phyloP scores from a whole-genome alignment of 1,140 invertebrate genomes.

The Drosophila lini region DNA sequence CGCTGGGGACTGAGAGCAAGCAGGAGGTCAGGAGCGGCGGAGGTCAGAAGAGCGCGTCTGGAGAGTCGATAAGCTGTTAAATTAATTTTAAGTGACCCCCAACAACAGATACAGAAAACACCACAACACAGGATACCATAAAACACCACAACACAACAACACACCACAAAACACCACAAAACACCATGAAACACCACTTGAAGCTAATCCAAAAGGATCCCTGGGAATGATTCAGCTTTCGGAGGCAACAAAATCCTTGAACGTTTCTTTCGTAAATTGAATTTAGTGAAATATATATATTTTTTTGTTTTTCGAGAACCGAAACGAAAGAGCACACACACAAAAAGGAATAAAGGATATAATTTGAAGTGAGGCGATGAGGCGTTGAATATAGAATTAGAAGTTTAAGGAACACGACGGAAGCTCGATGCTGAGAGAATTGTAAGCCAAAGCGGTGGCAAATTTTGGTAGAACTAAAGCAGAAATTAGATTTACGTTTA shows the following conservation, averaged over 20 bases:
- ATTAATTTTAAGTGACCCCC: slow-evolving; percentile 61
- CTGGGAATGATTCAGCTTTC: slow-evolving; percentile 18
- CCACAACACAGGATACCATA: slow-evolving; percentile 6
- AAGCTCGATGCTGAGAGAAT: slow-evolving; percentile 6
- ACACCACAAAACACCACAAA: neutral
- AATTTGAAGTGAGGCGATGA: neutral
- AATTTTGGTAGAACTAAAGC: slow-evolving; percentile 44
- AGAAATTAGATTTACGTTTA: slow-evolving; percentile 45
- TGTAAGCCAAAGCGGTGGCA: slow-evolving; percentile 34
- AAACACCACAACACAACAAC: neutral
- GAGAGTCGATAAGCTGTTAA: slow-evolving; percentile 49
- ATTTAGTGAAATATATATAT: slow-evolving; percentile 36
- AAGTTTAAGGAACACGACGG: slow-evolving; percentile 6
- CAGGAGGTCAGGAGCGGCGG: neutral
- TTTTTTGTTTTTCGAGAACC: slow-evolving; percentile 1
- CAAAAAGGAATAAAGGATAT: neutral
- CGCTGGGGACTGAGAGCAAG: neutral
- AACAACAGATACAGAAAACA: slow-evolving; percentile 7
- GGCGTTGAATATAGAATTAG: slow-evolving; percentile 17
- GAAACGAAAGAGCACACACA: neutral
- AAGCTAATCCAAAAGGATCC: neutral
- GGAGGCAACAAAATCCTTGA: slow-evolving; percentile 34
- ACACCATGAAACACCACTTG: neutral
- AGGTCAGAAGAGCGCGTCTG: slow-evolving; percentile 3
- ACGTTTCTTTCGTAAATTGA: slow-evolving; percentile 35